Percentiles rank a stretch among this genome's conserved stretches.
Evolutionary conservation across 2,888 invertebrate genomes (phyloP).

Genomic region (Lasiommata megera): DNA sequence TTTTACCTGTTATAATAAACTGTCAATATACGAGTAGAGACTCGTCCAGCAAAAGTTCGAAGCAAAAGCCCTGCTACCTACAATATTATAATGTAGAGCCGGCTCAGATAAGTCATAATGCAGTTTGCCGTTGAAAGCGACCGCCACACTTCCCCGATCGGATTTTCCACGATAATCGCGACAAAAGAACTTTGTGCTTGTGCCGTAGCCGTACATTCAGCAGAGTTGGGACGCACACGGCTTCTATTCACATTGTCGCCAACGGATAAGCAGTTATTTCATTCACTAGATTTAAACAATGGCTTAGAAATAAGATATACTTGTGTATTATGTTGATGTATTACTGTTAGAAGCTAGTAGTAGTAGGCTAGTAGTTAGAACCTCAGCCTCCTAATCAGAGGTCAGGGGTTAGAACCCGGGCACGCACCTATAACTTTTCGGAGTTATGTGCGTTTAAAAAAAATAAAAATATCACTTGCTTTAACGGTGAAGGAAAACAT

Average conservation of each 20-base stretch:
- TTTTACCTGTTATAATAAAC: not conserved
- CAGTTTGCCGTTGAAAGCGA: conserved; percentile 76
- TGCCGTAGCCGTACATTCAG: conserved; percentile 49
- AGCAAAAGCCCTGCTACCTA: conserved; percentile 8
- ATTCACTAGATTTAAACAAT: conserved; percentile 43
- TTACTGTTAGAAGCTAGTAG: too few species aligned
- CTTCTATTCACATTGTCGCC: conserved; percentile 59
- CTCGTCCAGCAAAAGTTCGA: conserved; percentile 40
- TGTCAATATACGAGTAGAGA: conserved; percentile 18
- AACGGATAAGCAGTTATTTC: conserved; percentile 51
- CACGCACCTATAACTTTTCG: too few species aligned
- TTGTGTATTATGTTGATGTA: not conserved
- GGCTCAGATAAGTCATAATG: conserved; percentile 76
- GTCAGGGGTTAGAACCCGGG: too few species aligned
- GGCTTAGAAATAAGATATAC: not conserved
- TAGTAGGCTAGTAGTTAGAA: too few species aligned
- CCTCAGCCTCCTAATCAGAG: too few species aligned
- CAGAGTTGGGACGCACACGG: conserved; percentile 54
- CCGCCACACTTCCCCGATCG: conserved; percentile 77
- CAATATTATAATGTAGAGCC: conserved; percentile 52
- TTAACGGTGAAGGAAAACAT: too few species aligned
- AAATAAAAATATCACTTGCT: too few species aligned
- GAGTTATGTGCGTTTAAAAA: too few species aligned
- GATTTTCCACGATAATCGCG: conserved; percentile 78
- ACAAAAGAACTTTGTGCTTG: conserved; percentile 75